Base-by-base conservation (phyloP, 2,113 vertebrate genomes). In the Delphinapterus leucas region DNA sequence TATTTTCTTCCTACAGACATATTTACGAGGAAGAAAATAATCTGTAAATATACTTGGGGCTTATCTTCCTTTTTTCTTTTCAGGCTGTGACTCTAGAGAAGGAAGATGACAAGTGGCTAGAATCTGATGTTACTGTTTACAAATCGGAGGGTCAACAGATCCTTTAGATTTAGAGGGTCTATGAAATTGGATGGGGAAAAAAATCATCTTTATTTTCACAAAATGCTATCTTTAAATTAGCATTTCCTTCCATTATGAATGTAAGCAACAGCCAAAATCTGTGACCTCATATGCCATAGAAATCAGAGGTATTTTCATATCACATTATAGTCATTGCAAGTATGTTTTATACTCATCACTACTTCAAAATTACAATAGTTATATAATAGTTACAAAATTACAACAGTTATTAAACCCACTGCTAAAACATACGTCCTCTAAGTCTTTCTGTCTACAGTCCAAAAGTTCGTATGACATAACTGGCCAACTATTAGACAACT, bases 31-130 rank as follows among this genome's bases (percentile, higher is more conserved):
- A 73, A 93, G 38, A 93, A 73, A 36, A 85, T 25, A 84, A 79
- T n/a, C 6, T 80, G 6, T 71, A 79, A 88, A 84, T 89, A 47
- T 65, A 71, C 25, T 89, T 79, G 26, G 38, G 33, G 74, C 28
- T 73, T 80, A 84, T 47, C 33, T 85, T 83, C 21, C 80, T 68
- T 95, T 95, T 74, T 87, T 70, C 58, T 74, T 82, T 74, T 81
- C 60, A 81, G 55, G 80, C 10, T 60, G 5, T 81, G 49, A 93
- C 23, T 93, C 85, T 47, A 85, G 15, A 55, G 4, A 83, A 83
- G 71, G 63, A 65, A 81, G 68, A 36, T 14, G 14, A 65, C 36
- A 92, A 65, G 20, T 5, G 41, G 38, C 76, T 80, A 80, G 25
- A 23, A 11, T 70, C 61, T 61, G 44, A 68, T 41, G 23, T 77